Base-by-base conservation (phyloP, 2,797 vertebrate genomes). In the Peromyscus eremicus region DNA sequence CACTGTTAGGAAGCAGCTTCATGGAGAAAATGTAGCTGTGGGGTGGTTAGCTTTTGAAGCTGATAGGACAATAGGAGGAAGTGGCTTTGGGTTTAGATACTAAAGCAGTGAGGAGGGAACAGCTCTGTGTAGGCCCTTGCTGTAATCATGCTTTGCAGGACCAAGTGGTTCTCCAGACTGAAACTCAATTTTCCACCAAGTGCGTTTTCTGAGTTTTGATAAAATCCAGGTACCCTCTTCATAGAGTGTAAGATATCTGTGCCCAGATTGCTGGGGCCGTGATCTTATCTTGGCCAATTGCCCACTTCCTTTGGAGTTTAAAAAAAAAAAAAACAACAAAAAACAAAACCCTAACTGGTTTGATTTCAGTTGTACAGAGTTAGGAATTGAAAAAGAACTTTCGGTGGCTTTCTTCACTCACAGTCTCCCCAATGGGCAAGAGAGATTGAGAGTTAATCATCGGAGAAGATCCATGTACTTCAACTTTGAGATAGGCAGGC, bases 21-120 rank as follows among this genome's bases (percentile, higher is more conserved):
- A 0, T 43, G 86, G 92, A 92, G 95, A 85, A 91, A 89, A 57
- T 57, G 76, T 1, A 79, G 60, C 92, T 94, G 57, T 23, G 0
- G 94, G 95, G 92, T 94, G 57, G 93, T 87, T 68, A 8, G 46
- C 75, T 82, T 96, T 97, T 92, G 96, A 95, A 96, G 94, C 87
- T 11, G 49, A 60, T n/a, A 90, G 82, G 75, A 57, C 96, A 96
- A 94, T 83, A 87, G 87, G 5, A 6, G 32, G 40, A 79, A 37
- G 80, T 84, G 87, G 80, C 71, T 90, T 66, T 68, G 25, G 81
- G 86, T 66, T 91, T 87, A 75, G 66, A 70, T 88, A 93, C 60
- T 64, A n/a, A 43, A 66, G 79, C 55, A 37, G 66, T 0, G 52
- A 52, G 73, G 57, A 92, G 79, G 71, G 17, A 71, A 11, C 8